Evolutionary conservation across 1,140 invertebrate species (phyloP), one percentile per base, ranked within the genome.

Genomic region (Drosophila mojavensis): DNA sequence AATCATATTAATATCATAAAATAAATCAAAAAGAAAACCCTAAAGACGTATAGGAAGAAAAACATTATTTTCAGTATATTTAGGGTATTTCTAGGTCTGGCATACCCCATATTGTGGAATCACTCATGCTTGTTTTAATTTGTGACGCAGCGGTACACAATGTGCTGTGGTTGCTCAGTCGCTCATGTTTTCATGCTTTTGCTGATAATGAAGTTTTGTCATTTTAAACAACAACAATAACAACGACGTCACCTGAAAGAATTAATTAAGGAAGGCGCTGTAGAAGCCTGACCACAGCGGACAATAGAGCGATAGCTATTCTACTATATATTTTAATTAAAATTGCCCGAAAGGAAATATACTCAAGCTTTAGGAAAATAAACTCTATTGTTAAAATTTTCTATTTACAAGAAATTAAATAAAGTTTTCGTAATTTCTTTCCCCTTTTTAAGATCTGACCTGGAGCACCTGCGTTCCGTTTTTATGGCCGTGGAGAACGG

Each of bases 401-500:
- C 33, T 33, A 10, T 45, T 13, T 4, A 15, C 3, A 24, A 24
- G 20, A 24, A 24, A 24, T 1, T 24, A 45, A n/a, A 17, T 17
- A 17, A 17, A 15, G n/a, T 47, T 47, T 47, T n/a, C n/a, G 4
- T n/a, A n/a, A 51, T 28, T 30, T 13, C 13, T 24, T 24, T 28
- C 48, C 20, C 24, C 39, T 36, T 45, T 11, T 90, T 83, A 5
- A 92, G 97, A 70, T 95, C 96, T 3, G 97, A 98, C 92, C 93
- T 98, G 80, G 97, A 98, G 89, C 97, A 98, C 91, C 94, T 99
- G 71, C 96, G 97, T 88, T 97, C 97, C 3, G 97, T 98, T 9
- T 98, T 99, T 93, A 97, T 98, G 95, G 97, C 97, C 1, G 98
- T 99, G n/a, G 97, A 98, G 90, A 98, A 98, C 88, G 98, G 98